Evolutionary conservation across 2,888 invertebrate species (phyloP), one percentile per base, ranked within the genome.

Genomic region (Anticlea derivata): DNA sequence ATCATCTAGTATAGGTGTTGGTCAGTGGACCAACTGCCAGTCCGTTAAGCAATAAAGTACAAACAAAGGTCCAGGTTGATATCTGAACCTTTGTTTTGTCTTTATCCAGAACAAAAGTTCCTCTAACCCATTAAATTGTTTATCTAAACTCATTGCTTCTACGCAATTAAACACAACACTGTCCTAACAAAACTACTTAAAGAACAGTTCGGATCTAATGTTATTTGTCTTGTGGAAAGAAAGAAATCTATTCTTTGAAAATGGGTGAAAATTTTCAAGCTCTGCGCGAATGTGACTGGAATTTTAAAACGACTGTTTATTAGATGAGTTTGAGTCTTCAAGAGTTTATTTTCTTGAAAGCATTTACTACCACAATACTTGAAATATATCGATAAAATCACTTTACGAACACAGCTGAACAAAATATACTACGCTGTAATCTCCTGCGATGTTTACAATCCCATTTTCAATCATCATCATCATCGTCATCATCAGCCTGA

Each of bases 231-330:
- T 49, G 44, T 20, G 38, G 38, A 50, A 55, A 51, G 50, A 50
- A 55, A 46, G 40, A 47, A 56, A 61, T 54, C 58, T 52, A 56
- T 54, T 58, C 53, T 52, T 50, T 48, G 47, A 52, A 61, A 58
- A 61, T 55, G 50, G 58, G 45, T 61, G 54, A 61, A 61, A 50
- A 61, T 61, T 51, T 50, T 49, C 47, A 50, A 61, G 55, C 55
- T 40, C 39, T 38, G 31, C 39, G 48, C 47, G 48, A 27, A 23
- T 53, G 60, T 46, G 62, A 40, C 26, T 40, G 22, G 60, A 57
- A 60, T 62, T 47, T 48, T 39, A 41, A 61, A 60, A 60, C 26
- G 54, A 31, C 43, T 55, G 56, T 58, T 61, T 60, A 65, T 61
- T 56, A 57, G 56, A 47, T 53, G 41, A 53, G 30, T 39, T 52